phyloP scores from a whole-genome alignment of 2,888 invertebrate genomes.

The Trichacis sp. region DNA sequence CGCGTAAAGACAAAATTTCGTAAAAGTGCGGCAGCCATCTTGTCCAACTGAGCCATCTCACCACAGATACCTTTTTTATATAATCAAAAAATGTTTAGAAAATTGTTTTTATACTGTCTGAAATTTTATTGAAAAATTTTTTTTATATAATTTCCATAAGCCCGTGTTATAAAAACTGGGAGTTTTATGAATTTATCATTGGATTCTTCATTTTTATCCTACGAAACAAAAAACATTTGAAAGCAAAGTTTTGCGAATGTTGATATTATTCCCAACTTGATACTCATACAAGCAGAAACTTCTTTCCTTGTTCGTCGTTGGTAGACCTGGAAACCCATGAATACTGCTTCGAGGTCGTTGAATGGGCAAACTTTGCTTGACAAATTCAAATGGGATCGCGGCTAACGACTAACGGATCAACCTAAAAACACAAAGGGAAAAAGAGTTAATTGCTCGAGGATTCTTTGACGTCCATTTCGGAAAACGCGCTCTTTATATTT shows the following conservation, averaged over 20 bases:
- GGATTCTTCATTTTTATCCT: too few species aligned
- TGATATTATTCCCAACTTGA: neutral
- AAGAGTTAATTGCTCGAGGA: neutral
- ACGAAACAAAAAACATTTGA: too few species aligned
- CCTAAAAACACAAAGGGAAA: neutral
- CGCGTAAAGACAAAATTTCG: too few species aligned
- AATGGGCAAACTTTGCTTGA: neutral
- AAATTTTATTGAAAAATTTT: too few species aligned
- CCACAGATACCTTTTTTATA: too few species aligned
- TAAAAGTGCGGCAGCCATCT: too few species aligned
- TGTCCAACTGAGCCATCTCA: too few species aligned
- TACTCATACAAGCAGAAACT: constrained; percentile 1
- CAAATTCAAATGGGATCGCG: constrained; percentile 3
- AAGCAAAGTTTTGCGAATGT: constrained; percentile 1
- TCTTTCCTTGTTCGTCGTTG: neutral
- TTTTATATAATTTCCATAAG: too few species aligned
- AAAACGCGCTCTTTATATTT: neutral
- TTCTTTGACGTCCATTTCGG: neutral
- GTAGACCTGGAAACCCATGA: neutral
- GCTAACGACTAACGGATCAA: neutral
- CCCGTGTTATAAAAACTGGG: too few species aligned
- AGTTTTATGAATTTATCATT: too few species aligned
- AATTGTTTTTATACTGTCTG: too few species aligned
- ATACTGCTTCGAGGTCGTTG: neutral
- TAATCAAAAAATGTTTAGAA: too few species aligned